Evolutionary conservation across 1,140 invertebrate genomes (phyloP), one percentile per base, ranked within the genome.

Genomic region (Hyphantria cunea): DNA sequence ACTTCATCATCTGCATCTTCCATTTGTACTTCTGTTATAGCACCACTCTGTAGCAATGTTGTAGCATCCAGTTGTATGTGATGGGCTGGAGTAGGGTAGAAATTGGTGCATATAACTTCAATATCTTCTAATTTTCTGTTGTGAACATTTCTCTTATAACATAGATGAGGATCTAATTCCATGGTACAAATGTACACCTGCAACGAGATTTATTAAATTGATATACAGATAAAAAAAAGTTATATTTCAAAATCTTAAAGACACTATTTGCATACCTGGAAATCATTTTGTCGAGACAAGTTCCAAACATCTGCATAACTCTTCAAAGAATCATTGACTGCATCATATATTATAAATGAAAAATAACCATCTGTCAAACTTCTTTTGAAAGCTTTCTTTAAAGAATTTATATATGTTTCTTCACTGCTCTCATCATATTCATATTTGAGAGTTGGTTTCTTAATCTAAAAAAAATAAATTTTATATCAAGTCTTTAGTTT

Each of bases 321-420:
- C 48, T 93, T 93, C 13, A 96, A 92, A 76, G 95, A 95, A 66
- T 97, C 95, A 84, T 97, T 97, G 4, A 96, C 93, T 76, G 95
- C 95, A 89, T 99, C 98, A 14, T 98, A 93, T 82, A 99, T 97
- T 61, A 99, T 95, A 83, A 99, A 98, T 51, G 95, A 94, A 82
- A 98, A 98, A 80, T 96, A 98, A 25, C 97, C 96, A 90, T 98
- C 97, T 37, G 94, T 95, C 6, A 99, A 93, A 15, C 96, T 98
- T 90, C 98, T 97, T 77, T 97, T 98, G 77, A 98, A 98, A 12
- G 97, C 95, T 91, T 98, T 98, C 32, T 96, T 91, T 33, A 99
- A 92, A 49, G 96, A 98, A 32, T 92, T 92, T 64, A 95, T 83
- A 77, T 99, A 99, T 17, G 92, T 93, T 47, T 94, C 92, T 86